A percentile compares a stretch with the other conserved stretches of the same genome.
Conservation (phyloP, 2,113 vertebrate genomes). For the Pangasianodon gigas region DNA sequence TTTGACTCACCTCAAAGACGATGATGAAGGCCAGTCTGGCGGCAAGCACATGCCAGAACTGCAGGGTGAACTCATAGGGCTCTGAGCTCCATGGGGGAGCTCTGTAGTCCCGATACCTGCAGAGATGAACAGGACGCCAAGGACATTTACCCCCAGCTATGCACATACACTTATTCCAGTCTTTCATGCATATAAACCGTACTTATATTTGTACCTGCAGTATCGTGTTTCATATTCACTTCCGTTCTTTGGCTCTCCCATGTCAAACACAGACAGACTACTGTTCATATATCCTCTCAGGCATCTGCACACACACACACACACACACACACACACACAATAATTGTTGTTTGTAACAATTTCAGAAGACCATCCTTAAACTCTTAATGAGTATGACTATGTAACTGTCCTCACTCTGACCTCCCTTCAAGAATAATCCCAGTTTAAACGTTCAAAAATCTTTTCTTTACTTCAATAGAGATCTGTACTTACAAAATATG, state of each 20-base stretch:
- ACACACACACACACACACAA: background rate
- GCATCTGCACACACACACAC: conserved; percentile 74
- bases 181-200: background rate
- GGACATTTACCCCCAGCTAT: background rate
- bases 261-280: conserved; percentile 91
- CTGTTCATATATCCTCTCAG: conserved; percentile 95
- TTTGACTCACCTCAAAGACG: conserved; percentile 90
- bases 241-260: conserved; percentile 81
- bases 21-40: conserved; percentile 96
- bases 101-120: conserved; percentile 92
- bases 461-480: background rate
- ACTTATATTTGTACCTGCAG: conserved; percentile 77
- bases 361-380: background rate
- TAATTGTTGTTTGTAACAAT: background rate
- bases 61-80: conserved; percentile 93
- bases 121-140: conserved; percentile 34
- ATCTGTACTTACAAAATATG: background rate
- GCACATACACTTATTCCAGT: background rate
- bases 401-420: background rate
- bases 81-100: conserved; percentile 86
- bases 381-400: background rate
- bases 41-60: conserved; percentile 96
- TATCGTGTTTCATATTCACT: conserved; percentile 73
- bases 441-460: background rate
- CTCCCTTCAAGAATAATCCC: background rate